Base-by-base conservation (phyloP, 2,888 invertebrate species). In the Bombyx huttoni region DNA sequence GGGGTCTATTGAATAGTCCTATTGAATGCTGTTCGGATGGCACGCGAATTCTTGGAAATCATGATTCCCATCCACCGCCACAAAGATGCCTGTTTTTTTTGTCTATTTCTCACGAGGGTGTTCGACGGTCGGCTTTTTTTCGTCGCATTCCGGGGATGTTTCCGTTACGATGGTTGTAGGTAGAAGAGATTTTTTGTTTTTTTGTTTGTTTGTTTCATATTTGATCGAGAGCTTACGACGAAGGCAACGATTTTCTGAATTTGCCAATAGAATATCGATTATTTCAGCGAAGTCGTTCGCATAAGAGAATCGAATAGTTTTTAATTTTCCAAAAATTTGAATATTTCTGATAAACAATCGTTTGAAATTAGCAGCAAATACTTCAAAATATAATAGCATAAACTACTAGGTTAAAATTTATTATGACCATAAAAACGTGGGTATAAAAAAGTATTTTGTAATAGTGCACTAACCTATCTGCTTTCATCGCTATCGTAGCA, bases 11-110 rank as follows among this genome's bases (percentile, higher is more conserved):
- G 40, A 40, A 40, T 40, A 40, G 40, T 10, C 40, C 40, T 70
- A 70, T 70, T 67, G 67, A 60, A 63, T 62, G 64, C 65, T 65
- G 65, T 70, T 67, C 63, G 67, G 65, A 73, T 78, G 81, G 86
- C 88, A 88, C 87, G 87, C 83, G 88, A 85, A 85, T 87, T 84
- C 87, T 74, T 58, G 67, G 86, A 87, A 88, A 67, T 65, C 67
- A 74, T 69, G 69, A 75, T 85, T 87, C 86, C 79, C 88, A 83
- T 79, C 76, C 70, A 64, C 72, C 24, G 24, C 24, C 67, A 69
- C 75, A 69, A 75, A 74, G 75, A 72, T 73, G 68, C 67, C 65
- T 63, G 61, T 75, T 78, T 80, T 79, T 77, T 74, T 71, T 64
- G 64, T 55, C 57, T 68, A 70, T 73, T 80, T 80, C 82, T 80